Evolutionary conservation across 2,797 vertebrate species (phyloP).

Genomic region (Leucoraja ocellata): DNA sequence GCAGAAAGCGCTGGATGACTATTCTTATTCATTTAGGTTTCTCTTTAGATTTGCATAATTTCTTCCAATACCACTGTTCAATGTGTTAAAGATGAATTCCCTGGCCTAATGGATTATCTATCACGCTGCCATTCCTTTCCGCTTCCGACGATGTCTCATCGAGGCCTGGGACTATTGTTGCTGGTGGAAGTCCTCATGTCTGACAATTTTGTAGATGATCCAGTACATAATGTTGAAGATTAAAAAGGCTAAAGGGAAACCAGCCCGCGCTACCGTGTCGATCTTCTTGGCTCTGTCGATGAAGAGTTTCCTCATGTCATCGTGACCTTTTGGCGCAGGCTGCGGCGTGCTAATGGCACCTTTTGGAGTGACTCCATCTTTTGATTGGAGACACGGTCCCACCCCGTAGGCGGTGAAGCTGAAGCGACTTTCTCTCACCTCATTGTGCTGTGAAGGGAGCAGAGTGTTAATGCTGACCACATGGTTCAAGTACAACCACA

Average conservation of each 20-base stretch:
- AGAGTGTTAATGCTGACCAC: background rate
- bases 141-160: background rate
- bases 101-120: background rate
- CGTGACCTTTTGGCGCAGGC: constrained; percentile 63
- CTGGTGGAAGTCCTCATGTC: constrained; percentile 79
- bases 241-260: constrained; percentile 89
- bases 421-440: constrained; percentile 69
- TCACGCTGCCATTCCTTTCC: background rate
- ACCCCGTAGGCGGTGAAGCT: constrained; percentile 69
- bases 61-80: background rate
- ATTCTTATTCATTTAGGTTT: constrained; percentile 17
- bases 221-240: constrained; percentile 99
- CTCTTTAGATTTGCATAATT: background rate
- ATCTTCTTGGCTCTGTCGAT: constrained; percentile 95
- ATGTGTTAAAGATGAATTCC: constrained; percentile 2
- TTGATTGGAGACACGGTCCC: constrained; percentile 68
- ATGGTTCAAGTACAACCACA: background rate
- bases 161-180: constrained; percentile 50
- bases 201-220: constrained; percentile 95
- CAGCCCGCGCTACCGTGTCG: constrained; percentile 87
- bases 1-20: background rate
- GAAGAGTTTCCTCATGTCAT: constrained; percentile 92
- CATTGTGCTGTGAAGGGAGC: constrained; percentile 67
- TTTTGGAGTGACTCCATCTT: constrained; percentile 65
- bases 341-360: constrained; percentile 61